A percentile compares a stretch with the other conserved stretches of the same genome.
Conservation (phyloP, 2,797 vertebrate species). For the Harpagifer antarcticus region DNA sequence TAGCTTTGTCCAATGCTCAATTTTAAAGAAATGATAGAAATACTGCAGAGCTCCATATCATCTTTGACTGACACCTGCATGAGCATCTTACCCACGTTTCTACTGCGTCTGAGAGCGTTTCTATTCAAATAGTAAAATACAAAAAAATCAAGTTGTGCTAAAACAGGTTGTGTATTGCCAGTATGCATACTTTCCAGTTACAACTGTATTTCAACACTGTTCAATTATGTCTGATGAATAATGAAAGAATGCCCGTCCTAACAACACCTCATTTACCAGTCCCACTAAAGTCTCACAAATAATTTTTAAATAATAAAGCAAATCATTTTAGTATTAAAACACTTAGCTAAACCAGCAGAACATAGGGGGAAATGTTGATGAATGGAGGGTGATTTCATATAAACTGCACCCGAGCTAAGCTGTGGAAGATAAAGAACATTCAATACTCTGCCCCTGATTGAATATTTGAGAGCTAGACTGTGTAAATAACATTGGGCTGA, state of each 20-base stretch:
- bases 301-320: slow-evolving; percentile 72
- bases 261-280: slow-evolving; percentile 21
- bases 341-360: slow-evolving; percentile 57
- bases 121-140: not conserved
- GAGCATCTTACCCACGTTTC: not conserved
- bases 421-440: slow-evolving; percentile 70
- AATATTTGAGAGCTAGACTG: slow-evolving; percentile 72
- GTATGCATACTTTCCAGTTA: slow-evolving; percentile 1
- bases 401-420: slow-evolving; percentile 51
- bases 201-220: not conserved
- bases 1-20: not conserved
- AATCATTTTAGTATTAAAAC: slow-evolving; percentile 66
- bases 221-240: slow-evolving; percentile 11
- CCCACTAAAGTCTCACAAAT: not conserved
- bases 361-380: slow-evolving; percentile 57
- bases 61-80: not conserved
- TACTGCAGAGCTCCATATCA: not conserved
- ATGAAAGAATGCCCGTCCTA: slow-evolving; percentile 17
- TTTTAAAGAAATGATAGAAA: not conserved
- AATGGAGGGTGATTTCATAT: slow-evolving; percentile 54
- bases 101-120: not conserved
- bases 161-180: not conserved
- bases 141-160: not conserved
- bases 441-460: slow-evolving; percentile 74
- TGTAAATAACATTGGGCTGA: slow-evolving; percentile 66